Evolutionary conservation across 2,888 invertebrate genomes (phyloP), one percentile per base, ranked within the genome.

Genomic region (Schizotus pectinicornis): DNA sequence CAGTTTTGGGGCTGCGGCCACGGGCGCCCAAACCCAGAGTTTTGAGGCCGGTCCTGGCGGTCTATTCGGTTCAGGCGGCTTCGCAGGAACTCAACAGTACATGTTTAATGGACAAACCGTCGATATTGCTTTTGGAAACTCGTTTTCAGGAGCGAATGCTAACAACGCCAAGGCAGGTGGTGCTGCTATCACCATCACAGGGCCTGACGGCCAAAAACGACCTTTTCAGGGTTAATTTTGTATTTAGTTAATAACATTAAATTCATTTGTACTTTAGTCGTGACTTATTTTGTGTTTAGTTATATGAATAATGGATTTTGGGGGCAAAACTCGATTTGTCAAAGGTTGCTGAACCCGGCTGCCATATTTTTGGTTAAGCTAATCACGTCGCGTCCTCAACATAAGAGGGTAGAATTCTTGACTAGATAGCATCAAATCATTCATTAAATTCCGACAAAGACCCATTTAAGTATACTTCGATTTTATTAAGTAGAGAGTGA

Each of bases 31-130:
- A 39, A 58, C 52, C 5, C 65, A 65, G 52, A 45, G 41, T 33
- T 53, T 62, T 9, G 52, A 41, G 37, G 36, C 51, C 31, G 62
- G 62, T 9, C 64, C 60, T 6, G 47, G 46, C 43, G 63, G 63
- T 22, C 31, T 54, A 31, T 12, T 55, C 6, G 77, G 76, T 33
- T 60, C 76, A 0, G 80, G 77, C 1, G 79, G 77, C 3, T 74
- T 78, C 33, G 77, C 80, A 0, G 73, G 73, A 8, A 77, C 74
- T 43, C 81, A 80, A 63, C 72, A 71, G 2, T 81, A 75, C 49
- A 68, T 67, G 1, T 65, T 81, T 13, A 78, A 79, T 63, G 81
- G 81, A 5, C 74, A 81, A 52, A 74, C 75, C 1, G 64, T 81
- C 1, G 79, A 77, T 55, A 74, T 82, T 31, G 71, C 77, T 1